These are phyloP conservation scores for Okamejei kenojei DNA, from an alignment of 2,797 vertebrate species.

Conservation along the genomic window DNA sequence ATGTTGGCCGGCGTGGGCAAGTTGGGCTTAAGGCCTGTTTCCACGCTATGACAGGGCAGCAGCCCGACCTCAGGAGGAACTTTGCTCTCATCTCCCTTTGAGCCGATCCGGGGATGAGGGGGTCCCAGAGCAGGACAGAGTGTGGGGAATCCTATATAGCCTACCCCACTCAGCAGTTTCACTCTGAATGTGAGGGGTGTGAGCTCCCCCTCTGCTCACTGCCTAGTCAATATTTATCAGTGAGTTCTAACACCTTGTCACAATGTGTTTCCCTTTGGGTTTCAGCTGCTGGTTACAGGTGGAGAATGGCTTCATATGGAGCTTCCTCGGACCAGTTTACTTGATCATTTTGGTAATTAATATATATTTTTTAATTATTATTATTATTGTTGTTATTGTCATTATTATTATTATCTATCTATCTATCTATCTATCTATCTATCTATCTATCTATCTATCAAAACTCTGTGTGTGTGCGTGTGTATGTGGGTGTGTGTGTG, in stretches of 20 bases:
- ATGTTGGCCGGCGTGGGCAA: too few species aligned
- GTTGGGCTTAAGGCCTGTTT: too few species aligned
- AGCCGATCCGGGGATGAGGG: not conserved
- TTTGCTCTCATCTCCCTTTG: not conserved
- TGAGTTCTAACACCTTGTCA: not conserved
- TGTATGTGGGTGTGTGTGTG: too few species aligned
- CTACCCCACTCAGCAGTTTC: not conserved
- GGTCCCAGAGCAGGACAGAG: not conserved
- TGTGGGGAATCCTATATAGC: too few species aligned
- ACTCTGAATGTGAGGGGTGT: not conserved
- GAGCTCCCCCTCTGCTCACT: not conserved
- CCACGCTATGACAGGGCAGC: too few species aligned
- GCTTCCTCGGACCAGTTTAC: conserved; percentile 23
- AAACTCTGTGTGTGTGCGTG: too few species aligned
- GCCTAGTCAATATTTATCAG: not conserved
- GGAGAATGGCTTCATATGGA: conserved; percentile 19
- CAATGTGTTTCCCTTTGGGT: not conserved
- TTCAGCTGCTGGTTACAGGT: conserved; percentile 27
- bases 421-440: too few species aligned
- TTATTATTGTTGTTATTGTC: too few species aligned
- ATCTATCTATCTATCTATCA: too few species aligned
- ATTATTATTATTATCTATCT: too few species aligned
- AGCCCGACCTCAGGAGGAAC: not conserved
- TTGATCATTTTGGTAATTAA: conserved; percentile 22
- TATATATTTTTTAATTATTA: not conserved